Evolutionary conservation across 2,888 invertebrate genomes (phyloP), one percentile per base, ranked within the genome.

Genomic region (Scaptomyza caliginosa): DNA sequence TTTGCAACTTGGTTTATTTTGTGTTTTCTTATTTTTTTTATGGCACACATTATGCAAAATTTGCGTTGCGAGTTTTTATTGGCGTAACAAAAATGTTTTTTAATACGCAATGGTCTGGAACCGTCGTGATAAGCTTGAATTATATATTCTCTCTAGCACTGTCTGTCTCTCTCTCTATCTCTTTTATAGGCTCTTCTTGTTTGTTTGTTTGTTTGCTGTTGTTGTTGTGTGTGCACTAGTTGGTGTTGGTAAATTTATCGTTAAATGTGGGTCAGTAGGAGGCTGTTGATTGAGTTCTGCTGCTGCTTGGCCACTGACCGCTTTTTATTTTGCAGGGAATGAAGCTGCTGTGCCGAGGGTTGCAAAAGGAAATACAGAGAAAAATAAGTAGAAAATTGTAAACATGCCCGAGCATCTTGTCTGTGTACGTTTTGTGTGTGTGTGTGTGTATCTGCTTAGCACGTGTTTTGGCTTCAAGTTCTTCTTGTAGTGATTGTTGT

Each of bases 31-130:
- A 56, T 59, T 63, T 66, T 65, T 79, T 81, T 77, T 77, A 79
- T 69, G 55, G 56, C 76, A 67, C 65, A 82, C 70, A 84, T 83
- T 83, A 83, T 83, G 83, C 84, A 83, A 84, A 83, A 84, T 72
- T 80, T 70, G 57, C 58, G 51, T 50, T 67, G 51, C 52, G 67
- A 75, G 72, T 78, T 85, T 83, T 84, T 84, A 84, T 84, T 84
- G 85, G 85, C 85, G 77, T 74, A 73, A 81, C 83, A 80, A 78
- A 84, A 84, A 84, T 85, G 85, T 83, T 85, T 85, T 85, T 84
- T 84, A 83, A 83, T 85, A 85, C 83, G 85, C 83, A 84, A 84
- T 84, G 82, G 85, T 83, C 85, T 84, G 83, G 83, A 84, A 84
- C 83, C 76, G 67, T 74, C 77, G 85, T 84, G 83, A 84, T 84